A percentile compares a stretch with the other conserved stretches of the same genome.
Conservation (phyloP, 2,888 invertebrate genomes). For the Dryobota labecula region DNA sequence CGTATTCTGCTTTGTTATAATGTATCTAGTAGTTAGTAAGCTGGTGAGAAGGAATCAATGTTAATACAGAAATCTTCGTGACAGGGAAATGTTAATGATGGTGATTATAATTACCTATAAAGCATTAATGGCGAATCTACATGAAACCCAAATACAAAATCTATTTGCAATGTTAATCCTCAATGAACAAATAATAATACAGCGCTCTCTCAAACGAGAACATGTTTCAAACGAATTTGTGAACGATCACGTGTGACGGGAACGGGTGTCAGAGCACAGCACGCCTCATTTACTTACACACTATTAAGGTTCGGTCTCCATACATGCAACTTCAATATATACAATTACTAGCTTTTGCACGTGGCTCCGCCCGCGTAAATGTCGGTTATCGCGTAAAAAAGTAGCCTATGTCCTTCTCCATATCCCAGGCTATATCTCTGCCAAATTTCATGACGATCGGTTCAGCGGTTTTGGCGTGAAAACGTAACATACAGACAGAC, state of each 20-base stretch:
- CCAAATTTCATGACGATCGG: too few relatives aligned
- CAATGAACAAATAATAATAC: slow-evolving; percentile 34
- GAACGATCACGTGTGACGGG: slow-evolving; percentile 48
- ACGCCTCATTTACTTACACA: slow-evolving; percentile 57
- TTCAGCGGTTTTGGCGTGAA: too few relatives aligned
- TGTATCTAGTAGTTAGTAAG: background rate
- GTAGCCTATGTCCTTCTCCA: too few relatives aligned
- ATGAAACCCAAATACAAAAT: background rate
- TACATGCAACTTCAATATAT: background rate
- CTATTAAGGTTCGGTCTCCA: slow-evolving; percentile 40
- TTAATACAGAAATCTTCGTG: background rate
- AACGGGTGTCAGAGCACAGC: slow-evolving; percentile 56
- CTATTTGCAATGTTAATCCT: slow-evolving; percentile 2
- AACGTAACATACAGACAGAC: too few relatives aligned
- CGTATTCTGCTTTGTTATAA: background rate
- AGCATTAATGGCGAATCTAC: background rate
- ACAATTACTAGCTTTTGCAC: too few relatives aligned
- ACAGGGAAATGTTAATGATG: background rate
- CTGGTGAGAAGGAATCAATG: background rate
- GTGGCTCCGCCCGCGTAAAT: too few relatives aligned
- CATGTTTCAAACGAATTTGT: slow-evolving; percentile 44
- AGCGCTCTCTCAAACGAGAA: slow-evolving; percentile 11
- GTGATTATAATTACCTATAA: background rate
- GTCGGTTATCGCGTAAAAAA: too few relatives aligned
- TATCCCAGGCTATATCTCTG: too few relatives aligned